Base-by-base conservation (phyloP, 2,888 invertebrate species). In the Tenthredo scrophulariae region DNA sequence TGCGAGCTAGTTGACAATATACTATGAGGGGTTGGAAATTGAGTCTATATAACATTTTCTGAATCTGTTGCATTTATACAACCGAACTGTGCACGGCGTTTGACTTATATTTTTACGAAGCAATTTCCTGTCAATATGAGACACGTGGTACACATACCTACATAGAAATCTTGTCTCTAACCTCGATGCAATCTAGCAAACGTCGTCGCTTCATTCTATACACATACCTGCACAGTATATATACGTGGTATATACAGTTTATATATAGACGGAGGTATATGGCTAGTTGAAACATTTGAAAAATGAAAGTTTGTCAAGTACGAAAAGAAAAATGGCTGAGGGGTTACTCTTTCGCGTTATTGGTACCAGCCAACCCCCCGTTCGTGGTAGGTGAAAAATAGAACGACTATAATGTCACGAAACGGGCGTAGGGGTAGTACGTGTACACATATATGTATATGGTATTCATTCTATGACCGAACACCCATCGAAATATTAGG, bases 261-360 rank as follows among this genome's bases (percentile, higher is more conserved):
- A 37, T 37, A 37, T 37, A 37, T 37, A 37, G 13, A 15, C 46
- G 4, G 15, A 15, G 46, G 46, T 46, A 54, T 54, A 54, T 54
- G 54, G n/a, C 54, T 50, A 75, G 50, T 29, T 26, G 22, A 46
- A 6, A 77, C 37, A 37, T 37, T 58, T 80, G 80, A 80, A 80
- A 80, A 80, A 80, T 80, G 80, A 80, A 80, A 80, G 80, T 58
- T 80, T 80, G 80, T 80, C 80, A 40, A 62, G 62, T 77, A 77
- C n/a, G 77, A 77, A 4, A 77, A 77, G 77, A 77, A 54, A 77
- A 29, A 77, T 77, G 77, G 43, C 22, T 26, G 22, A n/a, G 40
- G 6, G 40, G n/a, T 10, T 33, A 18, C 37, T 43, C 13, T 22
- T 74, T 43, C 72, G 43, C 50, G 26, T 77, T 77, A 77, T 54